Evolutionary conservation across 1,140 invertebrate species (phyloP), one percentile per base, ranked within the genome.

Genomic region (Sipha flava): DNA sequence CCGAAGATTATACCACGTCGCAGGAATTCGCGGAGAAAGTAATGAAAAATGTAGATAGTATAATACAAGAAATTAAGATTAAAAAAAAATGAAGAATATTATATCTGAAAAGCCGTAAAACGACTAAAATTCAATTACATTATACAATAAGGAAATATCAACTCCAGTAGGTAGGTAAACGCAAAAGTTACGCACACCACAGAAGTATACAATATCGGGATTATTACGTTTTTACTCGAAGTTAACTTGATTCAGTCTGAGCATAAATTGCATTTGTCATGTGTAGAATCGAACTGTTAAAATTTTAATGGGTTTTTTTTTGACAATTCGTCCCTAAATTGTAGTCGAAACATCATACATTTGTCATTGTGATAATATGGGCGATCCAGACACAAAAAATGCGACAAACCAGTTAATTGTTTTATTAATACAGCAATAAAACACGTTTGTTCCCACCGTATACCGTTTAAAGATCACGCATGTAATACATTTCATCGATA

Each of bases 11-110:
- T 29, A n/a, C n/a, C n/a, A n/a, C 43, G 16, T n/a, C n/a, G 29
- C 40, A 29, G 43, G 66, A 29, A 47, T 45, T 47, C 62, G 18
- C 9, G 23, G 66, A 70, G 66, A 70, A 70, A 70, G 66, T 70
- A 70, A 70, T 47, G 34, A 72, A 70, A 49, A 66, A 57, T 14
- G 1, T 7, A 57, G n/a, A n/a, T n/a, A n/a, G n/a, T n/a, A n/a
- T n/a, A n/a, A n/a, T n/a, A n/a, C n/a, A n/a, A n/a, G n/a, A n/a
- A n/a, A n/a, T n/a, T 18, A 4, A 72, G 16, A n/a, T 49, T 66
- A 43, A 49, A 31, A 45, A 62, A 62, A 64, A 59, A 79, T 40
- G 9, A 49, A 37, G 54, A 77, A 77, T 77, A n/a, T n/a, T n/a
- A 34, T 54, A 54, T 54, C 29, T 52, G n/a, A 43, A 77, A 52